A percentile compares a stretch with the other conserved stretches of the same genome.
Evolutionary conservation across 2,113 vertebrate genomes (phyloP).

Genomic region (Colaptes auratus): DNA sequence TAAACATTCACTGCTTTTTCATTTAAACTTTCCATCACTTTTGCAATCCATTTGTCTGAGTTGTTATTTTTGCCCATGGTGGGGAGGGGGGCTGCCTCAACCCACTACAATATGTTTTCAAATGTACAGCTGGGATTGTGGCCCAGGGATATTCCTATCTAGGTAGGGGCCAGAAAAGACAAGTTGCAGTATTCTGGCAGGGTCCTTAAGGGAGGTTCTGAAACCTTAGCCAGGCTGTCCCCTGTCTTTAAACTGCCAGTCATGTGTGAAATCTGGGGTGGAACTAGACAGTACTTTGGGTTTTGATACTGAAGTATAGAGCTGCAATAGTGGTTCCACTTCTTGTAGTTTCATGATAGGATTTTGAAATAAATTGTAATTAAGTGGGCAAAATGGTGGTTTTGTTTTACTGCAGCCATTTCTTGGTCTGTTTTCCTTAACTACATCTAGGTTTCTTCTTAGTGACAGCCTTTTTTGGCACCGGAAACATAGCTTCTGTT

Average conservation of each 20-base stretch:
- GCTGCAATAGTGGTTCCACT: neutral
- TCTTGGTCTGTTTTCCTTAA: slow-evolving; percentile 77
- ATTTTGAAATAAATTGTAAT: neutral
- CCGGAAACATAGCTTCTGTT: slow-evolving; percentile 96
- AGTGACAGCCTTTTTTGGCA: slow-evolving; percentile 96
- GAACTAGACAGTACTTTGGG: neutral
- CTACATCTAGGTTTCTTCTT: slow-evolving; percentile 89
- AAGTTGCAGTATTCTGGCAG: neutral
- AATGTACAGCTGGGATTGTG: neutral
- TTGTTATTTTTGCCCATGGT: too few species aligned
- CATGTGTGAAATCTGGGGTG: neutral
- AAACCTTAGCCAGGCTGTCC: neutral
- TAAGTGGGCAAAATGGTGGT: neutral
- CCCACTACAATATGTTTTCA: too few species aligned
- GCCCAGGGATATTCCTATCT: neutral
- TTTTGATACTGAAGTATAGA: neutral
- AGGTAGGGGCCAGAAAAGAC: neutral
- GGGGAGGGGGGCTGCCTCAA: too few species aligned
- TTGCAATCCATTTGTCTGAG: too few species aligned
- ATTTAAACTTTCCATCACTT: too few species aligned
- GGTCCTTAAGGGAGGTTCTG: neutral
- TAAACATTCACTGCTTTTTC: too few species aligned
- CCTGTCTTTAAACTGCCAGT: neutral
- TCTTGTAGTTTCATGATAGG: neutral
- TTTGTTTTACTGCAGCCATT: neutral